These are phyloP conservation scores for Gobio gobio DNA, from an alignment of 2,113 vertebrate genomes.

Conservation along the genomic window DNA sequence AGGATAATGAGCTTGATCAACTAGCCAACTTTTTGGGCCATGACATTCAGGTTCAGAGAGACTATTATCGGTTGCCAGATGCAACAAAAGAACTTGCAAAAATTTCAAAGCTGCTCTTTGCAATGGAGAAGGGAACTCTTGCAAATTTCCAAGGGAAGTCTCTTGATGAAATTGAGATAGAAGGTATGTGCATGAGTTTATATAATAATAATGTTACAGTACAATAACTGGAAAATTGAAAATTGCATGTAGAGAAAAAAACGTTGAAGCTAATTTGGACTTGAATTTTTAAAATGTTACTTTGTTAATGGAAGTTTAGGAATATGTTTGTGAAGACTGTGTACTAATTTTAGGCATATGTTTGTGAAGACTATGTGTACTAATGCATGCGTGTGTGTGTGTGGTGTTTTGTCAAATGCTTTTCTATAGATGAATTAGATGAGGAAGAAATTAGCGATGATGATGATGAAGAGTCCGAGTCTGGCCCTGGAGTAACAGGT, in stretches of 20 bases:
- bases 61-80: slow-evolving; percentile 57
- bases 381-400: not conserved
- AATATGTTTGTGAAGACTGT: too few species aligned
- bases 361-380: too few species aligned
- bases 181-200: slow-evolving; percentile 2
- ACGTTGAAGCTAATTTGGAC: not conserved
- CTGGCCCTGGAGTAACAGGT: not conserved
- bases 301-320: not conserved
- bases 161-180: not conserved
- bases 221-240: not conserved
- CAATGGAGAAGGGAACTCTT: slow-evolving; percentile 11
- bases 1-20: slow-evolving; percentile 9
- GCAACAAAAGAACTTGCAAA: slow-evolving; percentile 58
- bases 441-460: slow-evolving; percentile 14
- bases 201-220: not conserved
- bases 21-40: not conserved
- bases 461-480: slow-evolving; percentile 20
- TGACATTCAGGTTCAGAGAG: slow-evolving; percentile 47
- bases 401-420: not conserved
- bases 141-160: not conserved
- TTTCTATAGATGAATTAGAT: not conserved
- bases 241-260: not conserved
- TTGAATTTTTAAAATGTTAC: not conserved
- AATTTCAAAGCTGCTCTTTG: slow-evolving; percentile 56
- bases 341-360: too few species aligned